Evolutionary conservation across 2,888 invertebrate species (phyloP).

Genomic region (Tipula unca): DNA sequence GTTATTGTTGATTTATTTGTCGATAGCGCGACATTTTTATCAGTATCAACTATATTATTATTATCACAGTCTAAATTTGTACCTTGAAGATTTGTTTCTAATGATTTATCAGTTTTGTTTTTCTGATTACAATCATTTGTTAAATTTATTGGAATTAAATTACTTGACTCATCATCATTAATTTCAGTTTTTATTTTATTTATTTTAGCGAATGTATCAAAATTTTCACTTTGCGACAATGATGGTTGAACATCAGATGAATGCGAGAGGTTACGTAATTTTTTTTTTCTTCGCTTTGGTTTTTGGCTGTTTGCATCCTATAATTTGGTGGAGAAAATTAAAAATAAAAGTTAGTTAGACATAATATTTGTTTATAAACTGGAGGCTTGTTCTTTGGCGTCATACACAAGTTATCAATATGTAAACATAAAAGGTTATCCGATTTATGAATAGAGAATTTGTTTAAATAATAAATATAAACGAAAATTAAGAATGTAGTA

Average conservation of each 20-base stretch:
- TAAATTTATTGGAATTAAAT: constrained; percentile 36
- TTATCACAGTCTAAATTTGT: constrained; percentile 28
- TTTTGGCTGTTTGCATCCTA: constrained; percentile 20
- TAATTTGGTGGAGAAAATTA: not conserved
- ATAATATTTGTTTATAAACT: not conserved
- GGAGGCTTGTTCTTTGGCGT: not conserved
- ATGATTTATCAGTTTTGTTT: not conserved
- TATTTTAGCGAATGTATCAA: not conserved
- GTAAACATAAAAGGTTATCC: not conserved
- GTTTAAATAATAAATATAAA: not conserved
- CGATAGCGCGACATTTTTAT: not conserved
- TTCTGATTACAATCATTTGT: constrained; percentile 26
- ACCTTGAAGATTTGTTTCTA: constrained; percentile 25
- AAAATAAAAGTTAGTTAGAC: not conserved
- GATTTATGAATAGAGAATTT: not conserved
- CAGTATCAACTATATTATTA: constrained; percentile 19
- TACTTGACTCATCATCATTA: constrained; percentile 14
- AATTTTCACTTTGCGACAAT: constrained; percentile 1
- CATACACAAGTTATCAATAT: not conserved
- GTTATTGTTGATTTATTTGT: constrained; percentile 30
- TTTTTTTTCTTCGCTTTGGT: constrained; percentile 22
- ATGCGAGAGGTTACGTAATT: constrained; percentile 18
- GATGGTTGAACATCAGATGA: constrained; percentile 25
- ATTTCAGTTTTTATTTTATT: constrained; percentile 15
- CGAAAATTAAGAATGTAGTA: too few species aligned